Evolutionary conservation across 2,113 vertebrate genomes (phyloP).

Genomic region (Labrus mixtus): DNA sequence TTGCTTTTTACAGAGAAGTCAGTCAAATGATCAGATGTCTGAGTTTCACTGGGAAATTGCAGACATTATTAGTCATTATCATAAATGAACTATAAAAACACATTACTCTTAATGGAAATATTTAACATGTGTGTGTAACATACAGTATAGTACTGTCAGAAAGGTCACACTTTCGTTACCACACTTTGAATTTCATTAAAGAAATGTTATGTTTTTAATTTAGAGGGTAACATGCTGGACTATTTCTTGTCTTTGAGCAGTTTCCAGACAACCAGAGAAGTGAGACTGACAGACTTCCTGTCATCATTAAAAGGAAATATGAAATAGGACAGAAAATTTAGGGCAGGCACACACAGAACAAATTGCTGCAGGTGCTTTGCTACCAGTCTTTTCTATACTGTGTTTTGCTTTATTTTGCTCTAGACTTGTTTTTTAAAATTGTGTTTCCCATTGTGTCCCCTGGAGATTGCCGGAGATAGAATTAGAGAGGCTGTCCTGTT

Average conservation of each 20-base stretch:
- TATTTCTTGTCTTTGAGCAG: not conserved
- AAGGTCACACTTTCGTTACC: no score
- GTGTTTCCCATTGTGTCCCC: not conserved
- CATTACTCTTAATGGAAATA: no score
- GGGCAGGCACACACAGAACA: not conserved
- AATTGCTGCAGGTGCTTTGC: constrained; percentile 8
- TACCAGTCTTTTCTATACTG: not conserved
- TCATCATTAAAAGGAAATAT: not conserved
- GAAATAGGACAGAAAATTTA: not conserved
- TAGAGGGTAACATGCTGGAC: no score
- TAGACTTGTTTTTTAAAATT: no score
- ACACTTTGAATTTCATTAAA: no score
- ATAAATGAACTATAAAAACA: no score
- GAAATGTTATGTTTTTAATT: no score
- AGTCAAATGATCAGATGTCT: no score
- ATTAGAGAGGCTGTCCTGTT: not conserved
- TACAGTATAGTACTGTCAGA: no score
- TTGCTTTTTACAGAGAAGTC: not conserved
- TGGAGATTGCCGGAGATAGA: not conserved
- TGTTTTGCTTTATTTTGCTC: not conserved
- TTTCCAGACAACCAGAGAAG: not conserved
- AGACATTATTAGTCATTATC: no score
- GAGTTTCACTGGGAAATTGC: not conserved
- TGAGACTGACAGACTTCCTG: not conserved
- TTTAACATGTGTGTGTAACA: no score